A percentile compares a stretch with the other conserved stretches of the same genome.
phyloP scores from a whole-genome alignment of 2,888 invertebrate species.

The Macrophya alboannulata region DNA sequence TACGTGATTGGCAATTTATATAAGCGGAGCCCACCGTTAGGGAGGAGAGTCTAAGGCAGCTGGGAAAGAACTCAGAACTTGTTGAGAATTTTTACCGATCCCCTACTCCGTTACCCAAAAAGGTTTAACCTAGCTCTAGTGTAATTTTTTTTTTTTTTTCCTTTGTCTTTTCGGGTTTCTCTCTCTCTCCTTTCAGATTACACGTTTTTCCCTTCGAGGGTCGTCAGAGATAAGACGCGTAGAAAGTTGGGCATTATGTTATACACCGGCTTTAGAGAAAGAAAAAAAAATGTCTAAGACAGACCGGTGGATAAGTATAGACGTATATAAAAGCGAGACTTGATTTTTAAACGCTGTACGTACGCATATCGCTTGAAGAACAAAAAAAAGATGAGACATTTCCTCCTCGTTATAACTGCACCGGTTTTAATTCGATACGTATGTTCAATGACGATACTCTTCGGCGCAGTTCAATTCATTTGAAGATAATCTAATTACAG shows the following conservation, averaged over 20 bases:
- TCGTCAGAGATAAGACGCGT: constrained; percentile 9
- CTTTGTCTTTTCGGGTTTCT: background rate
- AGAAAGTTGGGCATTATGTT: constrained; percentile 14
- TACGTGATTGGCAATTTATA: constrained; percentile 51
- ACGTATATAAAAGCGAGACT: background rate
- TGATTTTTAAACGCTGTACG: background rate
- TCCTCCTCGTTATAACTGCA: background rate
- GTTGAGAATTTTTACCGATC: constrained; percentile 40
- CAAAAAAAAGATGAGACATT: background rate
- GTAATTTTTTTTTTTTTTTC: background rate
- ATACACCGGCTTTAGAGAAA: background rate
- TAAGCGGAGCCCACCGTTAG: constrained; percentile 29
- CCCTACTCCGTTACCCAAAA: background rate
- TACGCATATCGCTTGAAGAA: background rate
- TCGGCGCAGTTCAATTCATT: background rate
- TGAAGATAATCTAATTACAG: background rate
- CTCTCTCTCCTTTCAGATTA: background rate
- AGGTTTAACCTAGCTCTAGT: constrained; percentile 13
- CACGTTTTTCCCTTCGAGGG: background rate
- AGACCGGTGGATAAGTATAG: background rate
- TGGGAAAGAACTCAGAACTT: constrained; percentile 28
- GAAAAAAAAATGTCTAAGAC: background rate
- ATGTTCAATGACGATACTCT: background rate
- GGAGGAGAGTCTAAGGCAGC: background rate
- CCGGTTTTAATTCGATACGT: background rate